Base-by-base conservation (phyloP, 2,888 invertebrate species). In the Euzophera pinguis region DNA sequence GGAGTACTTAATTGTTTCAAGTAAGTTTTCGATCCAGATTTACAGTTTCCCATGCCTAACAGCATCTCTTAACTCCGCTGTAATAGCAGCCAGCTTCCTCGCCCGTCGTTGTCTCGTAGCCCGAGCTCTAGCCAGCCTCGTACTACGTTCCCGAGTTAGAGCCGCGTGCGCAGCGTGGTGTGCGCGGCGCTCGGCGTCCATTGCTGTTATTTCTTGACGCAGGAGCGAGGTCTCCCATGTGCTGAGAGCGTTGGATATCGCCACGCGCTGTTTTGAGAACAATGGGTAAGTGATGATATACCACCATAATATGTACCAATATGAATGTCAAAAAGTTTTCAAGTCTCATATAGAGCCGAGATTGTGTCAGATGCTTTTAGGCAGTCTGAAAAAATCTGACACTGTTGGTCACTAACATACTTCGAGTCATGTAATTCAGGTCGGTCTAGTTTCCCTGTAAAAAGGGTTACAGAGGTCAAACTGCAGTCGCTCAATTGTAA, bases 191-290 rank as follows among this genome's bases (percentile, higher is more conserved):
- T 71, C 65, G 0, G 75, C 71, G 0, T 86, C 81, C 41, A 73
- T 54, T 0, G 79, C 84, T 0, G 58, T 59, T 3, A 75, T 60
- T 51, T 87, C 85, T 54, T 78, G 76, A 0, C 81, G 74, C 0
- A 79, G 60, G 0, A 81, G 49, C 0, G 72, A 54, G 0, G 72
- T 62, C 53, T 84, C 88, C 87, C 87, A 87, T 0, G 69, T 61
- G 53, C 61, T 81, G 0, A 89, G 68, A 0, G 84, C 81, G 68
- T 82, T 86, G 29, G 69, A 60, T 58, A 87, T 81, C 1, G 87
- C 85, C 13, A 75, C 62, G 0, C 85, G 81, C 89, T 89, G 76
- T 5, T 34, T 2, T 3, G 7, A 7, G 10, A 32, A 32, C 10
- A 32, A 10, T 32, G 1, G 7, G 3, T 32, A 4, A 32, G 32